These are phyloP conservation scores for Drosophila orena DNA, from an alignment of 1,140 invertebrate genomes.

Conservation along the genomic window DNA sequence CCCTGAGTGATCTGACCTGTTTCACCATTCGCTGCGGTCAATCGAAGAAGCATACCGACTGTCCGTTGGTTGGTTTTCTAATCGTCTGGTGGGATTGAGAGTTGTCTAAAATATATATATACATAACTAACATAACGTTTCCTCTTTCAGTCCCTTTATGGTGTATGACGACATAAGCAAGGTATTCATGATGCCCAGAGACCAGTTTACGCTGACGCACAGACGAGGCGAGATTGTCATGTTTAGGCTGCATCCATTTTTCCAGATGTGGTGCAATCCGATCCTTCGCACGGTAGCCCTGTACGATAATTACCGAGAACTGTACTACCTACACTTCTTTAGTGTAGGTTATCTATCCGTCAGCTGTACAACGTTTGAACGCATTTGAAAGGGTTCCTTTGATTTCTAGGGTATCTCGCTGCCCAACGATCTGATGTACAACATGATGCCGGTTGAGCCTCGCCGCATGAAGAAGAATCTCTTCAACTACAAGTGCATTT, in stretches of 20 bases:
- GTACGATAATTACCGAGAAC: conserved; percentile 43
- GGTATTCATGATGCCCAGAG: conserved; percentile 47
- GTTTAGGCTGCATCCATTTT: conserved; percentile 58
- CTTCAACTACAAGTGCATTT: conserved; percentile 33
- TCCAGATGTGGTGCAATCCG: conserved; percentile 58
- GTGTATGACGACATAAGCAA: conserved; percentile 36
- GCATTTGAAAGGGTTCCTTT: background rate
- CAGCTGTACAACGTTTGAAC: background rate
- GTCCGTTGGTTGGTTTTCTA: conserved; percentile 56
- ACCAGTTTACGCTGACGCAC: conserved; percentile 32
- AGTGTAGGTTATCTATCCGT: conserved; percentile 1
- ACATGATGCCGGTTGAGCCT: conserved; percentile 71
- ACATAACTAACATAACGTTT: background rate
- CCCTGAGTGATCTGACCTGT: conserved; percentile 28
- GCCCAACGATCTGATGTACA: conserved; percentile 53
- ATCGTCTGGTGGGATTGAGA: conserved; percentile 40
- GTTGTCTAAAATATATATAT: background rate
- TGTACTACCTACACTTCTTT: conserved; percentile 45
- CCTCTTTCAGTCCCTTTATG: conserved; percentile 34
- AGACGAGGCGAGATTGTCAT: conserved; percentile 58
- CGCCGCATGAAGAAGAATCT: conserved; percentile 49
- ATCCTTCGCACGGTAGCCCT: conserved; percentile 49
- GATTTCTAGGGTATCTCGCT: conserved; percentile 17
- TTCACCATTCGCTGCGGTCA: conserved; percentile 50
- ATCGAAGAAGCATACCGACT: conserved; percentile 1